Evolutionary conservation across 1,140 invertebrate genomes (phyloP).

Genomic region (Neuroterus valhalla): DNA sequence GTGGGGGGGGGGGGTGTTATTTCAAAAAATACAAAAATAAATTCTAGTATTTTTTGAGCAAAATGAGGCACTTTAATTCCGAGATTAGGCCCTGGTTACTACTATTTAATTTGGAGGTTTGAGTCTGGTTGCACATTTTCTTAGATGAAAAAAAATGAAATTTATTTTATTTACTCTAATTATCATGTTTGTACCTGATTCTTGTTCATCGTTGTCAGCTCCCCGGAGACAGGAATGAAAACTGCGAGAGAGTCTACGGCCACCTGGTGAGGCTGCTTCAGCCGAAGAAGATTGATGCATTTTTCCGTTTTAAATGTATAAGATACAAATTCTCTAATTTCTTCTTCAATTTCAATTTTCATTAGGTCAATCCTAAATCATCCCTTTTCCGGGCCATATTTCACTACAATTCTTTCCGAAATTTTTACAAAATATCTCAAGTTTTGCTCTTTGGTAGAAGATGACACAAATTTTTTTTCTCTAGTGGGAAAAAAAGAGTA

Average conservation of each 20-base stretch:
- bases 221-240: conserved; percentile 81
- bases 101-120: no score
- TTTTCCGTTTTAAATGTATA: conserved; percentile 36
- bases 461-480: no score
- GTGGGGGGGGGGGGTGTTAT: no score
- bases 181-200: conserved; percentile 68
- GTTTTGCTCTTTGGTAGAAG: neutral
- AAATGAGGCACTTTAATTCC: no score
- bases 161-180: neutral
- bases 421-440: neutral
- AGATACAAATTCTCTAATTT: neutral
- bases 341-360: neutral
- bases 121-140: no score
- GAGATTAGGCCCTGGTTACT: no score
- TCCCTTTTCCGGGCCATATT: neutral
- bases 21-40: no score
- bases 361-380: neutral
- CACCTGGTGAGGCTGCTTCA: conserved; percentile 78
- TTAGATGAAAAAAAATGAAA: no score
- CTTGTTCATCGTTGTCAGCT: conserved; percentile 77
- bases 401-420: neutral
- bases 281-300: conserved; percentile 59
- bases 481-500: conserved; percentile 22
- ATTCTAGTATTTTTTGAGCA: no score
- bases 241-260: conserved; percentile 79